These are phyloP conservation scores for Eurytoma californica DNA, from an alignment of 2,888 invertebrate species.

Conservation along the genomic window DNA sequence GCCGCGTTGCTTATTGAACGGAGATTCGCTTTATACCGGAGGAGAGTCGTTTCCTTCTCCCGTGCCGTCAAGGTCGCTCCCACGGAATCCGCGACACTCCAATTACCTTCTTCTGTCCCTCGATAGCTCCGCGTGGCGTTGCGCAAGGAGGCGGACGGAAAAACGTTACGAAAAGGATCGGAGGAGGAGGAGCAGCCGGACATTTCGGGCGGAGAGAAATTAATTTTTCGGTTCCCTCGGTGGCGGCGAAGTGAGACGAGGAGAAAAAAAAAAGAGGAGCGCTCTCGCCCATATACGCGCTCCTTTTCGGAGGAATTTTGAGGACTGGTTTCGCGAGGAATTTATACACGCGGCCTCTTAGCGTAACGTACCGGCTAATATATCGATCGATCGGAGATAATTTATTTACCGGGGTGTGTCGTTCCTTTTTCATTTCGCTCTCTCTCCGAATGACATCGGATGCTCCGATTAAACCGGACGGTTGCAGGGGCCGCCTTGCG, in stretches of 20 bases:
- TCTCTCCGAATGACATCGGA: too few species aligned
- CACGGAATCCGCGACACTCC: slow-evolving; percentile 59
- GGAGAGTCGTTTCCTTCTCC: slow-evolving; percentile 21
- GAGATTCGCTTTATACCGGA: slow-evolving; percentile 9
- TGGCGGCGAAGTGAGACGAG: neutral
- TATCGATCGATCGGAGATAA: slow-evolving; percentile 27
- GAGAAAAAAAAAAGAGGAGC: slow-evolving; percentile 24
- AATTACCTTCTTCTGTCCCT: slow-evolving; percentile 24
- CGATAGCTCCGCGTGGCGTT: neutral
- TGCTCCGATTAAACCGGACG: too few species aligned
- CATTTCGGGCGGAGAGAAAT: slow-evolving; percentile 30
- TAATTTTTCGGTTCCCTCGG: neutral
- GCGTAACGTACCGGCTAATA: slow-evolving; percentile 27
- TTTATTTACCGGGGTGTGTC: neutral
- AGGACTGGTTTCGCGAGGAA: slow-evolving; percentile 37
- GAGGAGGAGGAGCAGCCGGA: neutral
- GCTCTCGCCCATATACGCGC: neutral
- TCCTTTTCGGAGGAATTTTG: slow-evolving; percentile 21
- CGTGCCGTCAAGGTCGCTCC: slow-evolving; percentile 64
- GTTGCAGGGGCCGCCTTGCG: too few species aligned
- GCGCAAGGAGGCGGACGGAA: slow-evolving; percentile 19
- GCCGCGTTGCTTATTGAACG: slow-evolving; percentile 11
- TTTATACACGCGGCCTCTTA: slow-evolving; percentile 18
- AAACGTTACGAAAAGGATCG: too few species aligned
- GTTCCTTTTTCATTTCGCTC: too few species aligned